These are phyloP conservation scores for Hydrozoanthus tunicans DNA, from an alignment of 64 coral and sea anemone genomes.

Conservation along the genomic window DNA sequence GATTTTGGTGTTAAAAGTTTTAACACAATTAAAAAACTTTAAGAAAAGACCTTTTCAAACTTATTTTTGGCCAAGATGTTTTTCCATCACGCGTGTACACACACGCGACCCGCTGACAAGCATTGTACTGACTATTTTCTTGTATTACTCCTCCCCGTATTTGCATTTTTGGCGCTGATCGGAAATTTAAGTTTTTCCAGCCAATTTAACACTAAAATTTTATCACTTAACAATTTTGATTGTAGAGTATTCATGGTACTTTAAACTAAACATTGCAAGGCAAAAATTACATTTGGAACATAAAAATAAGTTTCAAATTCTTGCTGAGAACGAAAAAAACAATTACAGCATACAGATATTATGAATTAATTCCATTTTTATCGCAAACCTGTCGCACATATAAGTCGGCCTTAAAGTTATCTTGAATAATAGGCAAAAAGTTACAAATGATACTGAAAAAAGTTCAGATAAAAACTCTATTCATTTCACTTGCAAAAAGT, in stretches of 20 bases:
- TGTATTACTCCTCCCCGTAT: constrained; percentile 17
- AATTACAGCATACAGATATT: too few species aligned
- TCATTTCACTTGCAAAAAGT: background rate
- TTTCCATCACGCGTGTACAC: background rate
- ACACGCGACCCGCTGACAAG: background rate
- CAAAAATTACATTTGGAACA: too few species aligned
- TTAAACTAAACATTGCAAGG: too few species aligned
- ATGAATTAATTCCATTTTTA: too few species aligned
- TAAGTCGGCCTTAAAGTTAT: too few species aligned
- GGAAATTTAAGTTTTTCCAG: background rate
- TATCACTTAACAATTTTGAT: background rate
- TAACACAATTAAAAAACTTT: background rate
- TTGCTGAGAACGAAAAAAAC: too few species aligned
- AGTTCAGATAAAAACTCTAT: background rate
- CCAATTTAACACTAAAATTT: constrained; percentile 1
- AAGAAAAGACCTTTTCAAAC: background rate
- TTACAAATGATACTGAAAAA: background rate
- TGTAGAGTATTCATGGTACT: too few species aligned
- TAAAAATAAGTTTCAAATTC: too few species aligned
- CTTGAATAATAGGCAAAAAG: too few species aligned
- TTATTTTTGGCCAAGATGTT: background rate
- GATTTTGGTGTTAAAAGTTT: background rate
- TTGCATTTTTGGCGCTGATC: constrained; percentile 4
- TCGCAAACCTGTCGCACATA: too few species aligned
- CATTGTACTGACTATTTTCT: background rate